Evolutionary conservation across 2,888 invertebrate species (phyloP), one percentile per base, ranked within the genome.

Genomic region (Byasa hedistus): DNA sequence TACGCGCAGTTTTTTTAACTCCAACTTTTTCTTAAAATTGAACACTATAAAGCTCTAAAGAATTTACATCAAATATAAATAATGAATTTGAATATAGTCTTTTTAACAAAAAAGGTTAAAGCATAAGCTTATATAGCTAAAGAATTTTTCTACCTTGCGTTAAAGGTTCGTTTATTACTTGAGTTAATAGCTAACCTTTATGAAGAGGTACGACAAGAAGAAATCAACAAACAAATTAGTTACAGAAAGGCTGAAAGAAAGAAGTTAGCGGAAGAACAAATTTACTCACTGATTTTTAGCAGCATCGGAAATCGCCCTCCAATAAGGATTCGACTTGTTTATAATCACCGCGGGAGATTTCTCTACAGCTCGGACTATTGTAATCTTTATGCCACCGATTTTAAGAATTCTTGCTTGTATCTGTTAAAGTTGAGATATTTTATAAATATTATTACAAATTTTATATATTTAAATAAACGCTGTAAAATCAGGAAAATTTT

Each of bases 281-380:
- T 24, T 48, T 15, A 44, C 61, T 44, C 23, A 62, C 61, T n/a
- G 8, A 21, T n/a, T 56, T 27, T 56, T 39, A 8, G 61, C 61
- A 0, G 55, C 61, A 44, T 56, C 55, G 7, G 55, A 56, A 56
- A 62, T 56, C 4, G 61, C 61, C 24, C 19, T 24, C 39, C 44
- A 62, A 44, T 56, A 62, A 56, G 61, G 61, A 23, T 62, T 62
- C 7, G 55, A 15, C 15, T 62, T 55, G 36, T 62, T 56, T 23
- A 22, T 44, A 55, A 39, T 56, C 12, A 62, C 61, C 0, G n/a
- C 44, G 24, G 56, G 61, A 55, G 61, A 62, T 56, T 62, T 62
- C 22, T 62, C 61, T 15, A n/a, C 24, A 8, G 61, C 55, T 17
- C 61, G 55, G 10, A 62, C 22, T 4, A 62, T 27, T n/a, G 61